Conservation (phyloP, 1,140 invertebrate species). For the Microplitis mediator region DNA sequence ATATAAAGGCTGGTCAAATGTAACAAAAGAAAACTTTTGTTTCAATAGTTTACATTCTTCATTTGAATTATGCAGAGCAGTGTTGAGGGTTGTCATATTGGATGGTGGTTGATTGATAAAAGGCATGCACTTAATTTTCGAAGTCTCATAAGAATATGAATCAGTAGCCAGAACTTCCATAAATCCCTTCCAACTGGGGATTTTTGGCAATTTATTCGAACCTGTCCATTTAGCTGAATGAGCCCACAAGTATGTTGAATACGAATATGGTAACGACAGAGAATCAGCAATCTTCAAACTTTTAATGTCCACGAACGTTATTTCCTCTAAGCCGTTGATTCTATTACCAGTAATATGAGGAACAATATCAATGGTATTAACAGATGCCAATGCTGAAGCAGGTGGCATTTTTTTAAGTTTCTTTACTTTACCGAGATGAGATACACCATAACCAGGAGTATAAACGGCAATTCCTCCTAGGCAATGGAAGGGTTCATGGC, state of each 20-base stretch:
- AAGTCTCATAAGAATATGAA: no score
- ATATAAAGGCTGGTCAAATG: conserved; percentile 33
- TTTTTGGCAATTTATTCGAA: not conserved
- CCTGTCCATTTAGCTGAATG: not conserved
- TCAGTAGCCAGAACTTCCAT: conserved; percentile 11
- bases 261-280: not conserved
- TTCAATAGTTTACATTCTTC: not conserved
- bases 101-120: conserved; percentile 16
- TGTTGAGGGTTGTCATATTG: not conserved
- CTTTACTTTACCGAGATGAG: not conserved
- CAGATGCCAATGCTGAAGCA: not conserved
- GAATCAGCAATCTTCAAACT: not conserved
- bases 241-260: conserved; percentile 14
- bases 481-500: conserved; percentile 28
- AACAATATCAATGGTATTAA: not conserved
- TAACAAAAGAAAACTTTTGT: conserved; percentile 25
- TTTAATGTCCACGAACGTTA: conserved; percentile 1
- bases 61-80: conserved; percentile 10
- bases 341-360: not conserved
- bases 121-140: conserved; percentile 30
- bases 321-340: not conserved
- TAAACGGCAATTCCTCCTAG: conserved; percentile 30
- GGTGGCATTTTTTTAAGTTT: not conserved
- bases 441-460: conserved; percentile 4
- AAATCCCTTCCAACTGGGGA: conserved; percentile 23